phyloP scores from a whole-genome alignment of 2,888 invertebrate genomes.

The Pyralis farinalis region DNA sequence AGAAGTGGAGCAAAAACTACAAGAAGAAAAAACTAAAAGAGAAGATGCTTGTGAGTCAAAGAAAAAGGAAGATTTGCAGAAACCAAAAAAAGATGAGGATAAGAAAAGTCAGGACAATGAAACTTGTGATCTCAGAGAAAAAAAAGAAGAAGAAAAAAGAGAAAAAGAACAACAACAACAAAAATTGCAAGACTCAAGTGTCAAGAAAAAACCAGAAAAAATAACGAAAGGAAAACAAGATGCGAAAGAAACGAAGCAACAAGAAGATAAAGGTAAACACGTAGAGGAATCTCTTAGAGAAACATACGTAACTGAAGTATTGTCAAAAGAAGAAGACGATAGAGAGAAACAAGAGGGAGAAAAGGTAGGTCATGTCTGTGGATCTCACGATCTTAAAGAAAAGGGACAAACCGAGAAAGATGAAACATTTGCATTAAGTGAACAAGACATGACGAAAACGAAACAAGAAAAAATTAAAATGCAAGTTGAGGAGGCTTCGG shows the following conservation, averaged over 20 bases:
- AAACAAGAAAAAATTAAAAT: not conserved
- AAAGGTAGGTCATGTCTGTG: too few species aligned
- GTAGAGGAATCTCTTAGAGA: conserved; percentile 7
- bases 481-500: too few species aligned
- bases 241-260: conserved; percentile 12
- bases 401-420: not conserved
- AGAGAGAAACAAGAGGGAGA: conserved; percentile 10
- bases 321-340: not conserved
- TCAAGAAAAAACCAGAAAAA: conserved; percentile 10
- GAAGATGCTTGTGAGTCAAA: conserved; percentile 10
- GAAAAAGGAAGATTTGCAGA: conserved; percentile 20
- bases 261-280: conserved; percentile 17
- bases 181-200: too few species aligned
- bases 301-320: not conserved
- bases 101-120: conserved; percentile 12
- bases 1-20: conserved; percentile 1
- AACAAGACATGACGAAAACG: conserved; percentile 19
- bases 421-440: too few species aligned
- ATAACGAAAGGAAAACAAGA: conserved; percentile 21
- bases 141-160: conserved; percentile 8
- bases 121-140: conserved; percentile 7
- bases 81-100: conserved; percentile 16
- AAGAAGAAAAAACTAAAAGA: not conserved
- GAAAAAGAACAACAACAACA: too few species aligned
- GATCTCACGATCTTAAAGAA: conserved; percentile 10